A percentile compares a stretch with the other conserved stretches of the same genome.
These are phyloP conservation scores for Psittacula echo DNA, from an alignment of 2,797 vertebrate species.

Conservation along the genomic window DNA sequence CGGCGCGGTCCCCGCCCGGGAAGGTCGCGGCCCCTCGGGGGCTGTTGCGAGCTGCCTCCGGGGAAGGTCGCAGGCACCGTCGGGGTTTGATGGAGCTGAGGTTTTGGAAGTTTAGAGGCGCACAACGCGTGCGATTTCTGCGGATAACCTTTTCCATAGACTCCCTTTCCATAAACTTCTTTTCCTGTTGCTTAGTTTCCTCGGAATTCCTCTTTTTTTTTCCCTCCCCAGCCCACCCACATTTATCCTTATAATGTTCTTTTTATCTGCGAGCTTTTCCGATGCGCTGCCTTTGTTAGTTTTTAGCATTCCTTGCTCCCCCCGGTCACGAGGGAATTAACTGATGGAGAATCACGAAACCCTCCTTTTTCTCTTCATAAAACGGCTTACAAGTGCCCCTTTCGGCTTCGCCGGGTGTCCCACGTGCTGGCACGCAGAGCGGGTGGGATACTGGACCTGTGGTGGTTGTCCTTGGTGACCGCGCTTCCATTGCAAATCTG, in stretches of 20 bases:
- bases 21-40: neutral
- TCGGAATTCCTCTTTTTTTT: neutral
- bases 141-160: neutral
- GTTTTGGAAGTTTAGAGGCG: neutral
- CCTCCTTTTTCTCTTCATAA: neutral
- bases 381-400: neutral
- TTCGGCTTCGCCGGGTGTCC: neutral
- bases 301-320: neutral
- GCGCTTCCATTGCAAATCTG: neutral
- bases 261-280: neutral
- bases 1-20: constrained; percentile 33
- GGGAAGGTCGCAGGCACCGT: too few species aligned
- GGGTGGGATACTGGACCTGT: neutral
- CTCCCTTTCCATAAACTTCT: neutral
- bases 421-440: neutral
- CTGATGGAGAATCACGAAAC: neutral
- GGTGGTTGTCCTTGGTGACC: neutral
- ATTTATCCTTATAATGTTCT: neutral
- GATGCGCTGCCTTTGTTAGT: neutral
- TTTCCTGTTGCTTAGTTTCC: neutral
- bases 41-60: neutral
- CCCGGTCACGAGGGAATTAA: neutral
- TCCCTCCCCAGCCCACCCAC: neutral
- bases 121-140: neutral
- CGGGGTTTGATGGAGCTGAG: neutral